Percentiles rank a stretch among this genome's conserved stretches.
Conservation (phyloP, 2,797 vertebrate genomes). For the Takifugu ocellatus region DNA sequence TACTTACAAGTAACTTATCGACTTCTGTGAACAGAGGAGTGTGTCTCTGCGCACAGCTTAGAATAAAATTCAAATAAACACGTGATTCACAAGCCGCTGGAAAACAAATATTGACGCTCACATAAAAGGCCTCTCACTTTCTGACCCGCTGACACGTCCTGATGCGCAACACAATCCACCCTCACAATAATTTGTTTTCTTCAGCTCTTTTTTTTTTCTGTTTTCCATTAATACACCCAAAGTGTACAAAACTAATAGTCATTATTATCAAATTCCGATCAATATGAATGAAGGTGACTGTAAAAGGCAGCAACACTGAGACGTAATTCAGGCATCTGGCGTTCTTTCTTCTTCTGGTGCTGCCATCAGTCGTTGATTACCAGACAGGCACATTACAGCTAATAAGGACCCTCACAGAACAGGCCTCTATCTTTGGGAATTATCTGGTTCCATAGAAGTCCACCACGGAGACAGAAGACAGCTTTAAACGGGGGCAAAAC, state of each 20-base stretch:
- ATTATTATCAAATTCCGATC: constrained; percentile 86
- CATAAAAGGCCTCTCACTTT: constrained; percentile 51
- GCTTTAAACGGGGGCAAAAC: constrained; percentile 2
- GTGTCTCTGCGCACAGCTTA: background rate
- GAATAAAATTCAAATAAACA: background rate
- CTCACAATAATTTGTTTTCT: constrained; percentile 81
- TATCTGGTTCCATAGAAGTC: constrained; percentile 9
- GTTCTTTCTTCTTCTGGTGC: constrained; percentile 69
- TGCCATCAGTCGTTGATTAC: constrained; percentile 72
- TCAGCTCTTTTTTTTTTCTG: constrained; percentile 62
- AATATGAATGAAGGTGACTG: constrained; percentile 78
- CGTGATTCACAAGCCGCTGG: constrained; percentile 28
- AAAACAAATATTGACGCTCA: constrained; percentile 34
- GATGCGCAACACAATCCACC: constrained; percentile 80
- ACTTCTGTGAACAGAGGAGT: constrained; percentile 17
- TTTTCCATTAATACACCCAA: constrained; percentile 76
- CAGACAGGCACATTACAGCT: constrained; percentile 75
- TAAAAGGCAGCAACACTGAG: constrained; percentile 81
- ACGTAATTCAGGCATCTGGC: constrained; percentile 76
- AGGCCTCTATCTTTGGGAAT: constrained; percentile 32
- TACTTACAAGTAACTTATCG: constrained; percentile 61
- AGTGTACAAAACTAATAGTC: constrained; percentile 82
- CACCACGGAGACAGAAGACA: background rate
- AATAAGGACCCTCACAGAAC: constrained; percentile 75
- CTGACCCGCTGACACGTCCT: constrained; percentile 70